phyloP scores from a whole-genome alignment of 2,797 vertebrate species.

The Enteromius trimaculatus region DNA sequence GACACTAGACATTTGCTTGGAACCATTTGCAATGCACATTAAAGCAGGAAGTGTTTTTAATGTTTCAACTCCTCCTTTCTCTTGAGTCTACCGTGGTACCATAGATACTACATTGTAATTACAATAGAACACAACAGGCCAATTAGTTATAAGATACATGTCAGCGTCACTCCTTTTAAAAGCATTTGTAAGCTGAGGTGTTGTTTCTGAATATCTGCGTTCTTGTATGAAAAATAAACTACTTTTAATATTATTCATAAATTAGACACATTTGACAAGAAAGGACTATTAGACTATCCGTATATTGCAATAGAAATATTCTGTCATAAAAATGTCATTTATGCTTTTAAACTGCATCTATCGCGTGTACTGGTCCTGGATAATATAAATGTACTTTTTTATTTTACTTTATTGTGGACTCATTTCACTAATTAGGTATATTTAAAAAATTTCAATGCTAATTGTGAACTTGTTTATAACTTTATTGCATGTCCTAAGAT shows the following conservation, averaged over 20 bases:
- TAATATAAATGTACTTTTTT: background rate
- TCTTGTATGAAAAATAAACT: background rate
- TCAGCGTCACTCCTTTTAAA: background rate
- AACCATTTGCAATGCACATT: background rate
- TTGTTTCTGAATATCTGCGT: background rate
- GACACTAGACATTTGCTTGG: background rate
- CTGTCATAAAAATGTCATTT: too few relatives aligned
- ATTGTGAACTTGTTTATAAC: background rate
- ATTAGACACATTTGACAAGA: background rate
- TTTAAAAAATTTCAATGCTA: too few relatives aligned
- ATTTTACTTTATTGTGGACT: too few relatives aligned
- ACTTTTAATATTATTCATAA: background rate
- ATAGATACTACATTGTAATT: background rate
- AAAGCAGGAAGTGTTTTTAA: constrained; percentile 48
- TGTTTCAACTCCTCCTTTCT: constrained; percentile 47
- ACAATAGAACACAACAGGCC: background rate
- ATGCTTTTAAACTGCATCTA: too few relatives aligned
- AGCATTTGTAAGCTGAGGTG: background rate
- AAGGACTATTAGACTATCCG: background rate
- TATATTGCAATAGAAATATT: too few relatives aligned
- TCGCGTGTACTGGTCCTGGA: background rate
- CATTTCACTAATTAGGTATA: too few relatives aligned
- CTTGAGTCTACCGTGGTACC: background rate
- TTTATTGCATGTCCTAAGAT: background rate
- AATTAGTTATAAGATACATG: background rate